A percentile compares a stretch with the other conserved stretches of the same genome.
These are phyloP conservation scores for Leuctra nigra DNA, from an alignment of 2,888 invertebrate genomes.

Conservation along the genomic window DNA sequence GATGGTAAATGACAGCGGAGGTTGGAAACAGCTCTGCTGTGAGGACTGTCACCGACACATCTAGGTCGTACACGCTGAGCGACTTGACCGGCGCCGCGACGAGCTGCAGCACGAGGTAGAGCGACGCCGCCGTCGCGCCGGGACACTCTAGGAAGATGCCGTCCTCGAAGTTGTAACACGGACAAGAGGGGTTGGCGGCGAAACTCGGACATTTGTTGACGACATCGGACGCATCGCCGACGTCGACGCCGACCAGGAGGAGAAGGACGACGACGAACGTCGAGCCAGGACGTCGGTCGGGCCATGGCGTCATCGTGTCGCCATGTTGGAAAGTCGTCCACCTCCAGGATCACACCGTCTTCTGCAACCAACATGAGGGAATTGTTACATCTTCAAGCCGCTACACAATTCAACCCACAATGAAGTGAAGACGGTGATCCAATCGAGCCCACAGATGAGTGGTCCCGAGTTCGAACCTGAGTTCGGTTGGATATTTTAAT, in stretches of 20 bases:
- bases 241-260: background rate
- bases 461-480: too few species aligned
- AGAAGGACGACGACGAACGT: too few species aligned
- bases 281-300: too few species aligned
- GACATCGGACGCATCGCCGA: background rate
- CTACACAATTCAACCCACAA: too few species aligned
- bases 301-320: too few species aligned
- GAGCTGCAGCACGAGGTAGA: constrained; percentile 59
- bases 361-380: too few species aligned
- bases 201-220: constrained; percentile 60
- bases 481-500: too few species aligned
- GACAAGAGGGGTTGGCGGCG: constrained; percentile 73
- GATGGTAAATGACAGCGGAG: constrained; percentile 58
- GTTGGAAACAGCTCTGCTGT: constrained; percentile 69
- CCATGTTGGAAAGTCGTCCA: too few species aligned
- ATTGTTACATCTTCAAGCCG: too few species aligned
- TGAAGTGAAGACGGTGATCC: too few species aligned
- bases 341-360: too few species aligned
- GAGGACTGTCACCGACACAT: constrained; percentile 69
- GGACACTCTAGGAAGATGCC: constrained; percentile 86
- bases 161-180: constrained; percentile 89
- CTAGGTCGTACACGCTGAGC: constrained; percentile 81
- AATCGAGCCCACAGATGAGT: too few species aligned
- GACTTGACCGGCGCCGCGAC: constrained; percentile 59
- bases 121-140: constrained; percentile 66